Evolutionary conservation across 1,140 invertebrate genomes (phyloP), one percentile per base, ranked within the genome.

Genomic region (Pectinophora gossypiella): DNA sequence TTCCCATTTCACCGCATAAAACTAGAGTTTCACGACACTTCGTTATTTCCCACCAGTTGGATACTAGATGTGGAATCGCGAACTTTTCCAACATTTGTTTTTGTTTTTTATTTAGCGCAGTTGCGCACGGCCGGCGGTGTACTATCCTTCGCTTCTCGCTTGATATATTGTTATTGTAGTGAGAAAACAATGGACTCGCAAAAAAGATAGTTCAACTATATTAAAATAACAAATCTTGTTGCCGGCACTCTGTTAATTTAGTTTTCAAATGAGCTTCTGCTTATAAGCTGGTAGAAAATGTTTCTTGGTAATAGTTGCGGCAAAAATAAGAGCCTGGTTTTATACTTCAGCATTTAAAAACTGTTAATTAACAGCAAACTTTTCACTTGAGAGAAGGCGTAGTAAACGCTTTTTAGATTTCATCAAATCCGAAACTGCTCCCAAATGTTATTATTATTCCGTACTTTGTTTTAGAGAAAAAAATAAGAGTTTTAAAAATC

Each of bases 101-200:
- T 32, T 32, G 27, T 32, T 32, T n/a, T n/a, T 9, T 32, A n/a
- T 32, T n/a, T n/a, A 32, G n/a, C 27, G 9, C 32, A 1, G 16
- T n/a, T 40, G 42, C 18, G 5, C n/a, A 1, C 21, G 60, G 49
- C 58, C 54, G 19, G 19, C 48, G 61, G 58, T 70, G 57, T 59
- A 66, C 36, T 43, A 45, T 54, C 21, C 51, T 51, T 48, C 45
- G 32, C 13, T 32, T 32, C 27, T 2, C 49, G 50, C 35, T 59
- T 68, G 62, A 72, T 63, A 58, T 61, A 72, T 60, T 60, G 58
- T 65, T 72, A 65, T 68, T 65, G 65, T 68, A 52, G 61, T 50
- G 55, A 60, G 64, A 65, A 70, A 68, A 72, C 65, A 72, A 68
- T 62, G 58, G 53, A 54, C 40, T 44, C 23, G 27, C n/a, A 47